These are phyloP conservation scores for Erpobdella octoculata DNA, from an alignment of 2,888 invertebrate species.

Conservation along the genomic window DNA sequence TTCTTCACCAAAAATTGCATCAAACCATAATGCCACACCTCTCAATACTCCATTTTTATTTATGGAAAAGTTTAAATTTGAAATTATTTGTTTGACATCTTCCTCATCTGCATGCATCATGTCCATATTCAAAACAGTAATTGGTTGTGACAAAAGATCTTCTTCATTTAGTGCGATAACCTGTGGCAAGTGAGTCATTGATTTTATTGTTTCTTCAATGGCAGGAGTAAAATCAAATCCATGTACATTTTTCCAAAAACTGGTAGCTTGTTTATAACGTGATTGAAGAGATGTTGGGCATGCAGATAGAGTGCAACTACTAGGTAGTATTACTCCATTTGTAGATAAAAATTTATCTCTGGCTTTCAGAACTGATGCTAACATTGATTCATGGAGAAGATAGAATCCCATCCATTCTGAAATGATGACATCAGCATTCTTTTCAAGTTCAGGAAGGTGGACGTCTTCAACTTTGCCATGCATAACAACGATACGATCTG, in stretches of 20 bases:
- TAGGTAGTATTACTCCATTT: conserved; percentile 47
- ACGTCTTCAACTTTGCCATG: conserved; percentile 45
- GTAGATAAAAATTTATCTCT: conserved; percentile 45
- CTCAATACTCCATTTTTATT: conserved; percentile 42
- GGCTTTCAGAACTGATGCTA: conserved; percentile 47
- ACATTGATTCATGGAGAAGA: conserved; percentile 50
- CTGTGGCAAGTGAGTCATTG: conserved; percentile 31
- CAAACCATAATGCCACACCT: conserved; percentile 50
- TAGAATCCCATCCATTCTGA: conserved; percentile 54
- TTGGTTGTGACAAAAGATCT: conserved; percentile 42
- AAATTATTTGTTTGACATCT: conserved; percentile 36
- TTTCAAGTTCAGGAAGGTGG: conserved; percentile 40
- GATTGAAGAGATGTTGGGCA: conserved; percentile 46
- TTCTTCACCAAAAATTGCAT: conserved; percentile 37
- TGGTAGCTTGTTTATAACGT: conserved; percentile 42
- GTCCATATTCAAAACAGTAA: conserved; percentile 42
- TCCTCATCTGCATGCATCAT: conserved; percentile 42
- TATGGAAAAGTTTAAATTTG: conserved; percentile 41
- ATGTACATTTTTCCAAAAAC: conserved; percentile 48
- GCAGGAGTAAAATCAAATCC: conserved; percentile 48
- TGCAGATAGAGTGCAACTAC: conserved; percentile 43
- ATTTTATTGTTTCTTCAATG: conserved; percentile 6
- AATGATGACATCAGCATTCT: conserved; percentile 49
- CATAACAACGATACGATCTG: conserved; percentile 43
- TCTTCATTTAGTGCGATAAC: conserved; percentile 40